A percentile compares a stretch with the other conserved stretches of the same genome.
Evolutionary conservation across 2,888 invertebrate species (phyloP).

Genomic region (Synanthedon tipuliformis): DNA sequence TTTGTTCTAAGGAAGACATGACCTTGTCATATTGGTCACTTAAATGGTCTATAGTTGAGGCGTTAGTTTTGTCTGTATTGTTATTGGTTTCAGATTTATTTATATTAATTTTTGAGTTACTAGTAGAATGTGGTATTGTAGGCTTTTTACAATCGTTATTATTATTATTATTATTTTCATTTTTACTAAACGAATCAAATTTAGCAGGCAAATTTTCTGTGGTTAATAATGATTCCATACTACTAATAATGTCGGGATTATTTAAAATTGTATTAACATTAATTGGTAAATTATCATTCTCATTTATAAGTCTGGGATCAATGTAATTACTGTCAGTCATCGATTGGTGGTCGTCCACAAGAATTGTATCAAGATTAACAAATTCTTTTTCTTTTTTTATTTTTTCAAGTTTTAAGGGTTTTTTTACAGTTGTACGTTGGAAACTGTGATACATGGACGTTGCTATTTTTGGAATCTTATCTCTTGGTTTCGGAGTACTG

Average conservation of each 20-base stretch:
- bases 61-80: constrained; percentile 24
- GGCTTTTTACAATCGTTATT: constrained; percentile 28
- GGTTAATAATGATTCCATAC: constrained; percentile 62
- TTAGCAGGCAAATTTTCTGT: constrained; percentile 62
- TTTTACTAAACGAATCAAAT: constrained; percentile 54
- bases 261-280: constrained; percentile 63
- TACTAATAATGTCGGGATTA: constrained; percentile 64
- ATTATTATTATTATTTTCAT: constrained; percentile 35
- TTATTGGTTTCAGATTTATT: constrained; percentile 33
- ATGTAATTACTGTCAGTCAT: constrained; percentile 67
- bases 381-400: constrained; percentile 51
- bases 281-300: constrained; percentile 77
- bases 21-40: constrained; percentile 65
- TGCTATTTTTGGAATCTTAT: constrained; percentile 61
- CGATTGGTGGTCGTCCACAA: constrained; percentile 53
- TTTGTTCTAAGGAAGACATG: constrained; percentile 63
- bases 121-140: constrained; percentile 7
- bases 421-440: constrained; percentile 52
- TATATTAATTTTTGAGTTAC: constrained; percentile 22
- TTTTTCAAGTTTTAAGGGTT: constrained; percentile 58
- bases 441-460: constrained; percentile 63
- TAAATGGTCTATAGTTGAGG: constrained; percentile 49
- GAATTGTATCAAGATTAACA: constrained; percentile 60
- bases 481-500: constrained; percentile 58
- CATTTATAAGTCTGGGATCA: constrained; percentile 75